These are phyloP conservation scores for Scaptomyza graminum DNA, from an alignment of 1,140 invertebrate genomes.

Conservation along the genomic window DNA sequence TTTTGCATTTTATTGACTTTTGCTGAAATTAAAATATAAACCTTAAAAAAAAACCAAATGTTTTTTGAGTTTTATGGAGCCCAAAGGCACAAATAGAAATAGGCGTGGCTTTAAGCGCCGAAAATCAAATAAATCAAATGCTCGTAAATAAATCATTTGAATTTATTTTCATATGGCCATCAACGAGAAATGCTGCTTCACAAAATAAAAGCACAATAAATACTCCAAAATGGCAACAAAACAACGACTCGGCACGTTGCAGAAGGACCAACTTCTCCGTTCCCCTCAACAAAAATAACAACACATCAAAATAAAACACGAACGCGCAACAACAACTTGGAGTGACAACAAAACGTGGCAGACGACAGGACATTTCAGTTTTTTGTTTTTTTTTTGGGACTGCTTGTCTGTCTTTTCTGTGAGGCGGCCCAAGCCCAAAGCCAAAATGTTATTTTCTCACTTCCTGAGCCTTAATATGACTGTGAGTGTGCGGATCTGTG, in stretches of 20 bases:
- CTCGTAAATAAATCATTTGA: conserved; percentile 83
- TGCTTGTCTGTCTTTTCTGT: neutral
- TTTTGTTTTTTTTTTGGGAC: neutral
- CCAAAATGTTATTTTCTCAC: conserved; percentile 77
- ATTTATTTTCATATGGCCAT: conserved; percentile 79
- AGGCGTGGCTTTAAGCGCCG: conserved; percentile 50
- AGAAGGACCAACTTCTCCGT: conserved; percentile 23
- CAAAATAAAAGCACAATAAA: conserved; percentile 82
- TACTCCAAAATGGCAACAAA: conserved; percentile 58
- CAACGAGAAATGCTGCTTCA: conserved; percentile 69
- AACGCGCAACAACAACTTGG: conserved; percentile 45
- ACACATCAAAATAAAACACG: neutral
- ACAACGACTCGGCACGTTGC: conserved; percentile 52
- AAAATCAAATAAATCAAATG: conserved; percentile 82
- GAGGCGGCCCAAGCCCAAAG: conserved; percentile 31
- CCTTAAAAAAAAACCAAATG: conserved; percentile 55
- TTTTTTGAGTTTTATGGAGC: conserved; percentile 5
- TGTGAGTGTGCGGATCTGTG: conserved; percentile 21
- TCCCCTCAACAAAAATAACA: conserved; percentile 1
- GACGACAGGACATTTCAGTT: conserved; percentile 10
- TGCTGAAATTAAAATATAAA: conserved; percentile 31
- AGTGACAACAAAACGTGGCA: conserved; percentile 60
- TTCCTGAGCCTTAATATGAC: conserved; percentile 38
- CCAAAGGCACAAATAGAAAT: conserved; percentile 60
- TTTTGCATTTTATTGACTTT: conserved; percentile 78